These are phyloP conservation scores for Uloborus diversus DNA, from an alignment of 1,140 invertebrate genomes.

Conservation along the genomic window DNA sequence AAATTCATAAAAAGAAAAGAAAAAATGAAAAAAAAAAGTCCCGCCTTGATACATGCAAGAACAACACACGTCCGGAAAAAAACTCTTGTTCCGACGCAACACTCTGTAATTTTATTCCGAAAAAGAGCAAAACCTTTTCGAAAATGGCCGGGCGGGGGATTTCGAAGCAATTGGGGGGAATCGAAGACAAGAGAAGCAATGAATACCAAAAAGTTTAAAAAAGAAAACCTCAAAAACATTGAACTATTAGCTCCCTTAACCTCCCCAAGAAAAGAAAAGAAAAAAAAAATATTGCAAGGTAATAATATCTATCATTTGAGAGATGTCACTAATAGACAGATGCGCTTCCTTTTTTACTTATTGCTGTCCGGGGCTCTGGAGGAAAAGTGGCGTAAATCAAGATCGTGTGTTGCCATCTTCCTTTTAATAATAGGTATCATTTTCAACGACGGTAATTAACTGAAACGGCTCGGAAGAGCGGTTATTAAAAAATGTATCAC, in stretches of 20 bases:
- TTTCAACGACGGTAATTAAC: no score
- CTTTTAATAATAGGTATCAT: no score
- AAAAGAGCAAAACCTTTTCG: no score
- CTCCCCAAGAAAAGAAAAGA: constrained; percentile 1
- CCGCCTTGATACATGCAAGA: neutral
- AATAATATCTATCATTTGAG: constrained; percentile 56
- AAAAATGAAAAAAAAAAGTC: neutral
- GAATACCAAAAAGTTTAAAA: neutral
- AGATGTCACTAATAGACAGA: constrained; percentile 55
- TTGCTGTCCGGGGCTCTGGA: neutral
- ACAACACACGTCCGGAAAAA: no score
- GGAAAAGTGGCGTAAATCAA: neutral
- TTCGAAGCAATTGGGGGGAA: neutral
- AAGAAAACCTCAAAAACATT: constrained; percentile 43
- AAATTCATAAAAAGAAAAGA: neutral
- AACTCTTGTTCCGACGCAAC: no score
- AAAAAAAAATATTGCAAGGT: constrained; percentile 44
- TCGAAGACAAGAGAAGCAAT: neutral
- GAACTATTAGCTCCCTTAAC: constrained; percentile 55
- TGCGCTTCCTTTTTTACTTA: constrained; percentile 10
- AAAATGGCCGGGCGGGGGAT: no score
- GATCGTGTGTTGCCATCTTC: neutral
- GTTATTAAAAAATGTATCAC: no score
- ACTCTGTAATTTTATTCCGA: constrained; percentile 45
- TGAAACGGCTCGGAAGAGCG: no score